A percentile compares a stretch with the other conserved stretches of the same genome.
Evolutionary conservation across 2,888 invertebrate species (phyloP).

Genomic region (Drosophila greeni): DNA sequence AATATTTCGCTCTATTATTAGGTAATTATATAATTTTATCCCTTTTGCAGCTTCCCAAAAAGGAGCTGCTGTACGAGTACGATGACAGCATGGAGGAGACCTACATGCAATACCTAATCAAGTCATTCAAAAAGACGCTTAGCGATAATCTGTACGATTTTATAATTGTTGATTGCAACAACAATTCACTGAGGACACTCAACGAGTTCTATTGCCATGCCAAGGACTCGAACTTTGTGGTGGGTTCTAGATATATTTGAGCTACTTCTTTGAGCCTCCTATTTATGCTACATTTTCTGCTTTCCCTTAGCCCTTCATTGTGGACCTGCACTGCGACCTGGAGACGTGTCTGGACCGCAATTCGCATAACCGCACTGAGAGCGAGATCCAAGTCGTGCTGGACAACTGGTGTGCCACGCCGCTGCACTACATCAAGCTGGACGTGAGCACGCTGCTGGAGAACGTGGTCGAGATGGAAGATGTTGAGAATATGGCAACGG

Average conservation of each 20-base stretch:
- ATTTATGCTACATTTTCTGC: background rate
- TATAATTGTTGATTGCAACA: slow-evolving; percentile 94
- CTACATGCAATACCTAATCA: slow-evolving; percentile 89
- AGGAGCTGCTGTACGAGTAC: slow-evolving; percentile 84
- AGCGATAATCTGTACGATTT: slow-evolving; percentile 95
- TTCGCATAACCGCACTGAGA: slow-evolving; percentile 87
- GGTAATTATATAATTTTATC: too few species aligned
- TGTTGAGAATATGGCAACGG: slow-evolving; percentile 80
- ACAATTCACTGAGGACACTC: slow-evolving; percentile 88
- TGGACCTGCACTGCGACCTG: slow-evolving; percentile 91
- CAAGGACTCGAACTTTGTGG: slow-evolving; percentile 80
- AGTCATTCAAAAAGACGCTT: slow-evolving; percentile 93
- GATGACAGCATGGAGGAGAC: slow-evolving; percentile 90
- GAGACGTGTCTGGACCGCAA: slow-evolving; percentile 89
- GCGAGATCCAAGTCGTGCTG: slow-evolving; percentile 87
- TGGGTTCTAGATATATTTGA: too few species aligned
- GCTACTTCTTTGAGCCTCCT: too few species aligned
- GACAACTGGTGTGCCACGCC: slow-evolving; percentile 89
- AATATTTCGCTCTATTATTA: too few species aligned
- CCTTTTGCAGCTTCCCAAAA: slow-evolving; percentile 80
- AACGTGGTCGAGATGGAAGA: slow-evolving; percentile 92
- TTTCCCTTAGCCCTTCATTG: slow-evolving; percentile 88
- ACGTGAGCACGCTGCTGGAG: slow-evolving; percentile 90
- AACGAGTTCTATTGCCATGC: slow-evolving; percentile 94
- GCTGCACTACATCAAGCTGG: slow-evolving; percentile 87